These are phyloP conservation scores for Lordiphosa mommai DNA, from an alignment of 1,140 invertebrate species.

Conservation along the genomic window DNA sequence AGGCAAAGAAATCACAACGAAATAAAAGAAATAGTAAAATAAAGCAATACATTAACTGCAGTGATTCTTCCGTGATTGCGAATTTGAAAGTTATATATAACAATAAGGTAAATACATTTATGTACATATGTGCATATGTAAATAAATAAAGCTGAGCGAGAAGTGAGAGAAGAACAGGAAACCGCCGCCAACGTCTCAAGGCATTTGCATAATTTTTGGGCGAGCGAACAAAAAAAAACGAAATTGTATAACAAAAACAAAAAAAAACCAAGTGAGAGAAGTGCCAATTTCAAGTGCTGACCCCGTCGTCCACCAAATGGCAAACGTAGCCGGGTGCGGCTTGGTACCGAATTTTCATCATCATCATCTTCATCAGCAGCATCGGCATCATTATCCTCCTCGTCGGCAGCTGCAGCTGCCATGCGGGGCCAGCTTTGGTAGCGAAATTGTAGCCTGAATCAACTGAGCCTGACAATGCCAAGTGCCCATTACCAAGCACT, in stretches of 20 bases:
- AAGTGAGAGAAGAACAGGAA: background rate
- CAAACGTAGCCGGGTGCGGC: constrained; percentile 20
- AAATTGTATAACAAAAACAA: constrained; percentile 51
- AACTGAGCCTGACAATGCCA: constrained; percentile 42
- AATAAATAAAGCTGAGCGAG: constrained; percentile 4
- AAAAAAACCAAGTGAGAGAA: background rate
- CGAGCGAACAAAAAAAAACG: constrained; percentile 2
- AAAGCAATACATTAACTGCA: background rate
- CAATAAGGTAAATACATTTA: background rate
- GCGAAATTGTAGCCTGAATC: constrained; percentile 1
- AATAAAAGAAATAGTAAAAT: background rate
- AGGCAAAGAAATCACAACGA: constrained; percentile 22
- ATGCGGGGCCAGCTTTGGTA: background rate
- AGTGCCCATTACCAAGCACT: constrained; percentile 66
- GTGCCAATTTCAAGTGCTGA: constrained; percentile 2
- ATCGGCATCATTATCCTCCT: background rate
- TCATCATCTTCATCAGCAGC: constrained; percentile 4
- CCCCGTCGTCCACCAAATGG: constrained; percentile 36
- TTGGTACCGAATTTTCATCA: background rate
- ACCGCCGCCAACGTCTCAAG: constrained; percentile 12
- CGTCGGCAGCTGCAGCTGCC: background rate
- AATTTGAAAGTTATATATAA: background rate
- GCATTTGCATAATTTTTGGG: constrained; percentile 48
- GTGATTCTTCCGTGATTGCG: background rate
- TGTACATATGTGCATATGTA: background rate